A percentile compares a stretch with the other conserved stretches of the same genome.
Conservation (phyloP, 2,888 invertebrate genomes). For the Sussaba pulchella region DNA sequence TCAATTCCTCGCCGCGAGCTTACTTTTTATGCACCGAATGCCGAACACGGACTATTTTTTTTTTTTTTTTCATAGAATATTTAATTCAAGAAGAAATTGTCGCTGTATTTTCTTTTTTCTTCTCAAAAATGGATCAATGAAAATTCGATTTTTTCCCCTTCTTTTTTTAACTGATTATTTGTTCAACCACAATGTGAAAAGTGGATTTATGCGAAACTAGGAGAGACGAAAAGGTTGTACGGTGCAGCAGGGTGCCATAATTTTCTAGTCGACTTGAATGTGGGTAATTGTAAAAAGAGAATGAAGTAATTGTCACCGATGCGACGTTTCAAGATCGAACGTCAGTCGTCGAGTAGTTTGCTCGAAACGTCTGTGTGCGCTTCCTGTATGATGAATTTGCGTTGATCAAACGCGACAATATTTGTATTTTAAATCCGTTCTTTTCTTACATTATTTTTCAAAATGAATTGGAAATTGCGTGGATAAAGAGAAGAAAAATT, state of each 20-base stretch:
- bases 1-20: slow-evolving; percentile 32
- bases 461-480: no score
- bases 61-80: no score
- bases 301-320: neutral
- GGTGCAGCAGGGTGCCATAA: neutral
- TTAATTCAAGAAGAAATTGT: no score
- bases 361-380: neutral
- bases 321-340: neutral
- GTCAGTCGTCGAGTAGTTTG: neutral
- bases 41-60: neutral
- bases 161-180: neutral
- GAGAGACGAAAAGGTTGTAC: neutral
- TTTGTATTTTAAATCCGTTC: no score
- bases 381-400: slow-evolving; percentile 6
- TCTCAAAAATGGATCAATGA: no score
- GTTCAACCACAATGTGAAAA: neutral
- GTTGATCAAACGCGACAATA: no score
- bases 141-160: neutral
- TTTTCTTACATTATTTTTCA: no score
- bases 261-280: neutral
- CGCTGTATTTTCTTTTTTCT: no score
- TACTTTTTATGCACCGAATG: slow-evolving; percentile 21
- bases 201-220: neutral
- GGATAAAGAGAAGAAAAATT: no score
- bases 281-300: neutral